Base-by-base conservation (phyloP, 2,113 vertebrate genomes). In the Erythrocercus mccallii region DNA sequence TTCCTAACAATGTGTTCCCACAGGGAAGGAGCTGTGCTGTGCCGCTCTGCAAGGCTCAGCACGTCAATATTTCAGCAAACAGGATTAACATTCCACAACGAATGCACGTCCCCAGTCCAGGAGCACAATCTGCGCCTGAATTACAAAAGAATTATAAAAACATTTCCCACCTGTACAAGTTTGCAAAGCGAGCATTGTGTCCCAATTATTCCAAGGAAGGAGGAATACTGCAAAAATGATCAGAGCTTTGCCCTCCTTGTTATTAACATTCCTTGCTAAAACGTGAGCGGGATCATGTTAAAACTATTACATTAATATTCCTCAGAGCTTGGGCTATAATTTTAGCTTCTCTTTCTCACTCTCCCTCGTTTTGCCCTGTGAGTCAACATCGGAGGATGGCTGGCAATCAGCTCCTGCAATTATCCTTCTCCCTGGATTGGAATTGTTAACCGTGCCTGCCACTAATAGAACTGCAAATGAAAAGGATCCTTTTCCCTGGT, bases 371-470 rank as follows among this genome's bases (percentile, higher is more conserved):
- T 81, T 96, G 94, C 96, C 97, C 97, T 94, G 91, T 96, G 96
- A 97, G 96, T 97, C 96, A 97, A 94, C 92, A 94, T 37, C 10
- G 94, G 92, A 96, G 95, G 94, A 93, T 61, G 88, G 89, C 15
- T 97, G 94, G 97, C 96, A 97, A 97, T 97, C 96, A 97, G 95
- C 94, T 95, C 91, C 93, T 71, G 88, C 94, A 97, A 97, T 97
- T 96, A 97, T 97, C 96, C 82, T 56, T 84, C 96, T 96, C 87
- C 91, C 90, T 57, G 92, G 74, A 95, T 91, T 90, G 95, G 96
- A 95, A 97, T 95, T 96, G 94, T 96, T 96, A 96, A 94, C 94
- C 24, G 37, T 62, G 88, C 90, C 92, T 97, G 95, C 95, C 90
- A 76, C 95, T 97, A 96, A 97, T 96, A 97, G 97, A 95, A 92